These are phyloP conservation scores for Strigops habroptila DNA, from an alignment of 2,113 vertebrate species.

Conservation along the genomic window DNA sequence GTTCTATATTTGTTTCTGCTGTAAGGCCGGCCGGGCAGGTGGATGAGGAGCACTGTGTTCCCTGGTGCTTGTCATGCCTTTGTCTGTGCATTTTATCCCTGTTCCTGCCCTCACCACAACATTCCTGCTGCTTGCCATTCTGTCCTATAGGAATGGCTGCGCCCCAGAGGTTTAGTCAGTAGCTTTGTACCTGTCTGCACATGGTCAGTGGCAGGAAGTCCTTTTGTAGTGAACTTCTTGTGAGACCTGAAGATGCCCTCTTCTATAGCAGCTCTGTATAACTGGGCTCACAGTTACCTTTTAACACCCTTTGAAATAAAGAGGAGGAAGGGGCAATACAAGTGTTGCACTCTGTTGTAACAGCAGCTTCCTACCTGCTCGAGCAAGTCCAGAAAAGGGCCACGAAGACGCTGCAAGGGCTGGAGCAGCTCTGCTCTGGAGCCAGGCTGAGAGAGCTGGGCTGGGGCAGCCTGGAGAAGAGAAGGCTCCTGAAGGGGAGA, in stretches of 20 bases:
- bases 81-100: neutral
- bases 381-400: neutral
- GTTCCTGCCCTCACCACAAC: neutral
- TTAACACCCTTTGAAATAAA: neutral
- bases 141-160: neutral
- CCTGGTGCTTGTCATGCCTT: neutral
- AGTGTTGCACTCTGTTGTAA: neutral
- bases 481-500: neutral
- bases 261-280: neutral
- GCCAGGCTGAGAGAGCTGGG: neutral
- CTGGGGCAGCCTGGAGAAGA: neutral
- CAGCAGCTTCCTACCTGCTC: neutral
- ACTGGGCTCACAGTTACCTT: neutral
- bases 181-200: neutral
- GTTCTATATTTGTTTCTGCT: neutral
- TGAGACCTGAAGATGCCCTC: neutral
- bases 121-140: neutral
- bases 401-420: neutral
- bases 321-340: neutral
- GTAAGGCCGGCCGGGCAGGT: neutral
- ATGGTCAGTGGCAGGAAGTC: neutral
- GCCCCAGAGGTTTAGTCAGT: neutral
- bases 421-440: neutral
- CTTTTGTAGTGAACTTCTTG: neutral
- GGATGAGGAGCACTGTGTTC: neutral